These are phyloP conservation scores for Galagoides demidoff DNA, from an alignment of 2,797 vertebrate genomes.

Conservation along the genomic window DNA sequence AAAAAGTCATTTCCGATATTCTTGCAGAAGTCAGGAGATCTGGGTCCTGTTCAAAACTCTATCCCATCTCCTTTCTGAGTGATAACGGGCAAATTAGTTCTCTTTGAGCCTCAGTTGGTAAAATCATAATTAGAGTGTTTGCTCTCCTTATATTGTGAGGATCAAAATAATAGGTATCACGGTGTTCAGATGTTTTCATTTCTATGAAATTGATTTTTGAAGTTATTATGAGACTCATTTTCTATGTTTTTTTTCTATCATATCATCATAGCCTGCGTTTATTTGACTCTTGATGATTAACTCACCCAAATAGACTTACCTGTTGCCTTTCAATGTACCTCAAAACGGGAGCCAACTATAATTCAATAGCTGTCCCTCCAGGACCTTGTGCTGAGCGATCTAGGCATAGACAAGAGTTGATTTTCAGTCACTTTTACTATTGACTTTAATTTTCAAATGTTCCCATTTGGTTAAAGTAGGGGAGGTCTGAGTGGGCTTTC, in stretches of 20 bases:
- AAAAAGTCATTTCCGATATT: neutral
- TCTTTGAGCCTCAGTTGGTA: neutral
- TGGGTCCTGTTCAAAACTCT: neutral
- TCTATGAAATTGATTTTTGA: slow-evolving; percentile 14
- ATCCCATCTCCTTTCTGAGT: neutral
- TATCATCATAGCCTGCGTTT: neutral
- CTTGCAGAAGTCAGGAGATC: neutral
- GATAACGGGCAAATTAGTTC: neutral
- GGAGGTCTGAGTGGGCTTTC: neutral
- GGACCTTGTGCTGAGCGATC: neutral
- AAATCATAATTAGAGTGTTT: slow-evolving; percentile 28
- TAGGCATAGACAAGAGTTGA: neutral
- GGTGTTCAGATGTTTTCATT: slow-evolving; percentile 33
- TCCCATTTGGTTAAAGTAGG: neutral
- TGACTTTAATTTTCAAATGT: slow-evolving; percentile 1
- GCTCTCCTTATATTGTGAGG: neutral
- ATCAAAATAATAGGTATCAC: neutral
- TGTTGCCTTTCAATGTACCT: slow-evolving; percentile 14
- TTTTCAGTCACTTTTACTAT: neutral
- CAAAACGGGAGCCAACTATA: neutral
- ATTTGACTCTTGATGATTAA: slow-evolving; percentile 23
- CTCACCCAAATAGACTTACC: neutral
- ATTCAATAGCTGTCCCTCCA: neutral
- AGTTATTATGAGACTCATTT: neutral
- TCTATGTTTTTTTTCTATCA: neutral